Percentiles rank a stretch among this genome's conserved stretches.
Evolutionary conservation across 2,797 vertebrate species (phyloP).

Genomic region (Acipenser ruthenus): DNA sequence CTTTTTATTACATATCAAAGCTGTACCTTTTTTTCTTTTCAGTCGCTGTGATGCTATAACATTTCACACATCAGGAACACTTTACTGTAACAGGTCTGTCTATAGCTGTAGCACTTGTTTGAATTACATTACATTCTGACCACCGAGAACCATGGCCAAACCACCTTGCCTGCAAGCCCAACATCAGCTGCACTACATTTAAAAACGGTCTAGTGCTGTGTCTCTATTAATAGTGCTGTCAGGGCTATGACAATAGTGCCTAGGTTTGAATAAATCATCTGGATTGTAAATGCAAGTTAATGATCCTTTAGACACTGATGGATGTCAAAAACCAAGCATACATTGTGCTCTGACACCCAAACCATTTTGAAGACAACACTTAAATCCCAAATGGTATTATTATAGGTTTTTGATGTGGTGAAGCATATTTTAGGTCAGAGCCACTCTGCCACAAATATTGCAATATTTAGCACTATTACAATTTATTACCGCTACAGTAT

Average conservation of each 20-base stretch:
- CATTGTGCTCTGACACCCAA: not conserved
- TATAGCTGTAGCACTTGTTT: too few species aligned
- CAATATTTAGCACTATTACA: too few species aligned
- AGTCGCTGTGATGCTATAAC: too few species aligned
- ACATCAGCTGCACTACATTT: slow-evolving; percentile 1
- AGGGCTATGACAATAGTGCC: not conserved
- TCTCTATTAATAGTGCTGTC: slow-evolving; percentile 3
- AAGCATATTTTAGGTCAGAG: too few species aligned
- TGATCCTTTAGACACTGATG: not conserved
- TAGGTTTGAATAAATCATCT: slow-evolving; percentile 2
- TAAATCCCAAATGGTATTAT: not conserved
- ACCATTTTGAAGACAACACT: slow-evolving; percentile 4
- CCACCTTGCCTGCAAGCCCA: not conserved
- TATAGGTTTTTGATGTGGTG: not conserved
- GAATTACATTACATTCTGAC: not conserved
- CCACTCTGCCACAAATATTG: too few species aligned
- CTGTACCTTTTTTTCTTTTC: too few species aligned
- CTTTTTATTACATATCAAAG: too few species aligned
- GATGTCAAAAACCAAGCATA: not conserved
- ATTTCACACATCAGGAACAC: too few species aligned
- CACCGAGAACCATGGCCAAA: not conserved
- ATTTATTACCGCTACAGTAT: too few species aligned
- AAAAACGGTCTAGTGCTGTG: not conserved
- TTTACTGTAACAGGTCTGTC: too few species aligned
- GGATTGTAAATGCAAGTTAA: slow-evolving; percentile 6